These are phyloP conservation scores for Druceiella hillmani DNA, from an alignment of 2,888 invertebrate genomes.

Conservation along the genomic window DNA sequence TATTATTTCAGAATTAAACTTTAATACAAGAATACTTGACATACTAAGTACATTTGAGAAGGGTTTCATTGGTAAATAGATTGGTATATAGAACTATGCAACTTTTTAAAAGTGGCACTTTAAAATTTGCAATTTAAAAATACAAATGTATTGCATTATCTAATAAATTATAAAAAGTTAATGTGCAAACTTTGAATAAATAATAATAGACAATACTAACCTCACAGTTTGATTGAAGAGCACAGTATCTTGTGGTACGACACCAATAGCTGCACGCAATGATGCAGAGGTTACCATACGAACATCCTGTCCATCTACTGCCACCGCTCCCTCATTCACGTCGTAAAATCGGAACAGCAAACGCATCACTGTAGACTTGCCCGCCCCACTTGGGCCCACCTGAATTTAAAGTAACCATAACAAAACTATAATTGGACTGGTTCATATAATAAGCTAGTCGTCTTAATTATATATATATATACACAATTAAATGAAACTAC, in stretches of 20 bases:
- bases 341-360: conserved; percentile 96
- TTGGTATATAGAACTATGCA: conserved; percentile 3
- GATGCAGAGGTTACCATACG: conserved; percentile 80
- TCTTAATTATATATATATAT: too few species aligned
- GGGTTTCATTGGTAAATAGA: conserved; percentile 1
- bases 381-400: conserved; percentile 87
- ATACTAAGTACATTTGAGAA: too few species aligned
- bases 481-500: too few species aligned
- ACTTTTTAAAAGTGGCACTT: not conserved
- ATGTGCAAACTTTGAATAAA: conserved; percentile 6
- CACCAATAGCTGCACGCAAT: conserved; percentile 78
- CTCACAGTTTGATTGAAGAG: conserved; percentile 89
- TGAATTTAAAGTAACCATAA: too few species aligned
- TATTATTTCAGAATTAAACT: conserved; percentile 2
- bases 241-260: conserved; percentile 97
- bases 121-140: too few species aligned
- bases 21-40: too few species aligned
- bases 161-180: too few species aligned
- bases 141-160: too few species aligned
- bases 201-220: conserved; percentile 34
- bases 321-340: conserved; percentile 78
- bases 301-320: conserved; percentile 87
- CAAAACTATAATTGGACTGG: too few species aligned
- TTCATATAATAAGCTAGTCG: too few species aligned
- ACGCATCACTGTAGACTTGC: conserved; percentile 95